phyloP scores from a whole-genome alignment of 2,797 vertebrate species.

The Phylloscopus collybita region DNA sequence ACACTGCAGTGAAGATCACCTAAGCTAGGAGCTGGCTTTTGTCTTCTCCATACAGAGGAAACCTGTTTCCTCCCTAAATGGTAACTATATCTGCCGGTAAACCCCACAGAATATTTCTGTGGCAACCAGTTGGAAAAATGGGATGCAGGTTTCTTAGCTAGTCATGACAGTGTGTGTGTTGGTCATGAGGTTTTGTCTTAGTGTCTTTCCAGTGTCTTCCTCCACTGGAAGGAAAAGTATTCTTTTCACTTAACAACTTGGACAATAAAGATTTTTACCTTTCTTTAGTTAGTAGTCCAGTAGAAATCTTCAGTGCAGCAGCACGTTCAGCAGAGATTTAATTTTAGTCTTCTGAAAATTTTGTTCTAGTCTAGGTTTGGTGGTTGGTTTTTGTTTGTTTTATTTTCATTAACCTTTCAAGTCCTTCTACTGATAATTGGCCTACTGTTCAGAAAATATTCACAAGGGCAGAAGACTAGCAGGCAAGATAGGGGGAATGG shows the following conservation, averaged over 20 bases:
- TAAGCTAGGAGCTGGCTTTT: not conserved
- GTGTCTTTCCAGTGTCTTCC: not conserved
- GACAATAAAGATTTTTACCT: not conserved
- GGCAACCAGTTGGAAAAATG: not conserved
- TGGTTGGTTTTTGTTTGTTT: not conserved
- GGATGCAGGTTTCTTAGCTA: not conserved
- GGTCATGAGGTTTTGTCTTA: not conserved
- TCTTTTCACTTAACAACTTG: not conserved
- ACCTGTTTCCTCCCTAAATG: not conserved
- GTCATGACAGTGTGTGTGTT: not conserved
- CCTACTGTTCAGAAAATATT: not conserved
- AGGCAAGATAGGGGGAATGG: not conserved
- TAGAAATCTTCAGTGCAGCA: not conserved
- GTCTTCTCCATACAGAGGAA: not conserved
- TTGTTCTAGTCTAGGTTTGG: not conserved
- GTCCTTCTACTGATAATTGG: not conserved
- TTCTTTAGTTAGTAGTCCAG: not conserved
- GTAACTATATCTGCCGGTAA: not conserved
- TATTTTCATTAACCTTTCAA: not conserved
- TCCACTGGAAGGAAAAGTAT: not conserved
- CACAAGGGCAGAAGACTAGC: not conserved
- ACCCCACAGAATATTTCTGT: not conserved
- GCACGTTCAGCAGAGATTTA: not conserved
- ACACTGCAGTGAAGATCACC: not conserved
- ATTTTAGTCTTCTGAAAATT: slow-evolving; percentile 2